Base-by-base conservation (phyloP, 2,113 vertebrate genomes). In the Tragelaphus buxtoni region DNA sequence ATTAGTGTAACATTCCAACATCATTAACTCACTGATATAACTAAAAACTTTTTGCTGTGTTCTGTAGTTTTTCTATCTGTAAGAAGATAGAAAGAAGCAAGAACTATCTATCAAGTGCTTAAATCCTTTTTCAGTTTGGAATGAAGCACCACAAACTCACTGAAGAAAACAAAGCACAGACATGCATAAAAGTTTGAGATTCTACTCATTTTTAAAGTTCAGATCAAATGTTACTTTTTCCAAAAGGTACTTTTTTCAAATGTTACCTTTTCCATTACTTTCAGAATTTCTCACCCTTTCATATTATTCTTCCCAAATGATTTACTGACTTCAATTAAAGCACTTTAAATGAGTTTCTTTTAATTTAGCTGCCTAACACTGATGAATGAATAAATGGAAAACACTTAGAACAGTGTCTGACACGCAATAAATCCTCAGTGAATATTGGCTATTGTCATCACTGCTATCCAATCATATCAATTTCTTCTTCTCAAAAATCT, bases 201-300 rank as follows among this genome's bases (percentile, higher is more conserved):
- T 94, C 11, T 42, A 83, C 30, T 82, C 42, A 61, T 81, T 84
- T 90, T 96, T 42, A 65, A 82, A 92, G 39, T 72, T 84, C 35
- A 92, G 22, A 76, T 86, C 45, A 92, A 96, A 94, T 94, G 12
- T 9, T 69, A 86, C 32, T 89, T 94, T 49, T 87, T 84, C 42
- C 35, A 84, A 69, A 96, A 85, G 49, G 83, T 61, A 61, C 28
- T 61, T 61, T 61, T 61, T 61, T 79, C 45, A 92, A 96, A 94
- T 94, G 12, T 9, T 76, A 86, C 28, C 89, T 94, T 49, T 87
- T 80, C 55, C 9, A 53, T 87, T 76, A 77, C 11, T 87, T 61
- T 88, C 4, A 69, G 47, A 96, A 88, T 45, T 81, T n/a, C 63
- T 87, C 61, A 76, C 10, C 20, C 32, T 18, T 77, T 86, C 18